Percentiles rank a stretch among this genome's conserved stretches.
phyloP scores from a whole-genome alignment of 2,888 invertebrate species.

The Serripes groenlandicus region DNA sequence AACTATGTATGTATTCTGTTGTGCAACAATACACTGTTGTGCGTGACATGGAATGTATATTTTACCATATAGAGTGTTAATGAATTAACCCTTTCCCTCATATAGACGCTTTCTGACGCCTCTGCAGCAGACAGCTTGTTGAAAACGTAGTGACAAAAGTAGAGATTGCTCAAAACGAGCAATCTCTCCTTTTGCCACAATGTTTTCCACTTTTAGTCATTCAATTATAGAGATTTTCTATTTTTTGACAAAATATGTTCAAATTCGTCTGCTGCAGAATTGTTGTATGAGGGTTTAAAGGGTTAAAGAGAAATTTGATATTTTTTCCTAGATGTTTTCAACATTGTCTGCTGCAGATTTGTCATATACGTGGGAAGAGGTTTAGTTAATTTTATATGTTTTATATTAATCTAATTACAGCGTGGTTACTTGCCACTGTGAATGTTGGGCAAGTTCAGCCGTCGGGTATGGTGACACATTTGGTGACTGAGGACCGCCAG shows the following conservation, averaged over 20 bases:
- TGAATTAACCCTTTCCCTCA: neutral
- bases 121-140: neutral
- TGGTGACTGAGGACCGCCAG: constrained; percentile 65
- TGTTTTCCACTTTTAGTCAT: neutral
- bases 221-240: too few species aligned
- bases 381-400: too few species aligned
- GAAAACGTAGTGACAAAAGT: neutral
- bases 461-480: constrained; percentile 70
- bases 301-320: too few species aligned
- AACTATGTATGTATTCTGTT: too few species aligned
- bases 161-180: neutral
- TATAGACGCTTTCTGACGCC: neutral
- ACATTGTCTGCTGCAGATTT: too few species aligned
- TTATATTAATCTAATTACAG: constrained; percentile 61
- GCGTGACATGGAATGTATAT: too few species aligned
- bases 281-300: too few species aligned
- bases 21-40: too few species aligned
- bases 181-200: constrained; percentile 11
- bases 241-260: too few species aligned
- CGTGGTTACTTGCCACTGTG: constrained; percentile 80
- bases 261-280: too few species aligned
- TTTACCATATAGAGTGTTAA: neutral
- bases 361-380: too few species aligned
- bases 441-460: constrained; percentile 83
- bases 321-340: too few species aligned